phyloP scores from a whole-genome alignment of 2,888 invertebrate species.

The Beris chalybata region DNA sequence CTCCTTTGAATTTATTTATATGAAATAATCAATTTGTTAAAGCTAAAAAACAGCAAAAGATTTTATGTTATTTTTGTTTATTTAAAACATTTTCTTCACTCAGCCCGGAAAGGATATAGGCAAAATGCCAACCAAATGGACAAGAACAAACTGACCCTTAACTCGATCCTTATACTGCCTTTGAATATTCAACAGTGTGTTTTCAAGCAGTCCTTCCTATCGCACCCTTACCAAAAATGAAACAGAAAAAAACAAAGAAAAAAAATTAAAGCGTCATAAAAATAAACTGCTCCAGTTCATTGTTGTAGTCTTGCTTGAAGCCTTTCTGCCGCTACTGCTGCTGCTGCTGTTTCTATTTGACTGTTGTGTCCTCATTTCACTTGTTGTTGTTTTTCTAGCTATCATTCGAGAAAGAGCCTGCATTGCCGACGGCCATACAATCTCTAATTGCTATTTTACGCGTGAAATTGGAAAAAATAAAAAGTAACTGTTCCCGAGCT shows the following conservation, averaged over 20 bases:
- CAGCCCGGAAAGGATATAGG: too few species aligned
- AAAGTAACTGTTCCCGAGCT: slow-evolving; percentile 37
- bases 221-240: background rate
- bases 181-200: too few species aligned
- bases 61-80: too few species aligned
- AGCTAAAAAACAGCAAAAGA: too few species aligned
- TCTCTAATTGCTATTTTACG: slow-evolving; percentile 40
- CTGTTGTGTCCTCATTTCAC: slow-evolving; percentile 28
- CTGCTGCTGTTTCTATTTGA: slow-evolving; percentile 28
- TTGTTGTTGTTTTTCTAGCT: slow-evolving; percentile 21
- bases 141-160: too few species aligned
- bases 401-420: slow-evolving; percentile 27
- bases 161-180: too few species aligned
- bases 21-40: too few species aligned
- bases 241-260: background rate
- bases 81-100: too few species aligned
- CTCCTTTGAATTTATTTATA: too few species aligned
- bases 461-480: slow-evolving; percentile 39
- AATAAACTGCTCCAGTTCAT: slow-evolving; percentile 30
- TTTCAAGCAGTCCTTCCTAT: too few species aligned
- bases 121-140: too few species aligned
- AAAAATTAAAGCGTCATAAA: slow-evolving; percentile 9
- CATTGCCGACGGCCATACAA: slow-evolving; percentile 35
- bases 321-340: slow-evolving; percentile 3
- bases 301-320: slow-evolving; percentile 28